Base-by-base conservation (phyloP, 2,888 invertebrate species). In the Tipula lateralis region DNA sequence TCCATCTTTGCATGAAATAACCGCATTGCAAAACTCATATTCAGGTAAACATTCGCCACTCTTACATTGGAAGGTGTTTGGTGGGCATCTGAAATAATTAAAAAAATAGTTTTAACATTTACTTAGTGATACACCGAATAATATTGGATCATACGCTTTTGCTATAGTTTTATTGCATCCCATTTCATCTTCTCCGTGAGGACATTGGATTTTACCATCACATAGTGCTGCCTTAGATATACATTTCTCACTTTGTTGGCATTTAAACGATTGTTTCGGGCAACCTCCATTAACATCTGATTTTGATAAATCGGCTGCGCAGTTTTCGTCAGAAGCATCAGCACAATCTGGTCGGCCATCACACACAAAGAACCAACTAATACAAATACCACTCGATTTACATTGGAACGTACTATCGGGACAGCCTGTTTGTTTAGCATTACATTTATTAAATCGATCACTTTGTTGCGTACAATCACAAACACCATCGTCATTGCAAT, bases 311-410 rank as follows among this genome's bases (percentile, higher is more conserved):
- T 89, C 88, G 19, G 87, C 87, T 86, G 89, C 89, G 89, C 96
- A 96, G 88, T 94, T 94, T 90, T 97, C 97, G 89, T 97, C 97
- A 0, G 96, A 96, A 24, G 95, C 96, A 88, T 97, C 97, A 7
- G 93, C 92, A 88, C 97, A 97, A 88, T 97, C 96, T 86, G 93
- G 92, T 86, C 95, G 93, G 13, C 90, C 89, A 89, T 97, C 97
- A 89, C 97, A 97, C 3, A 97, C 96, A 90, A 96, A 97, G 92
- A 96, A 97, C 96, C 96, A 97, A 87, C 96, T 96, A 88, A 97
- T 95, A 89, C 97, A 97, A 13, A 93, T 92, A 0, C 97, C 97
- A 84, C 94, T 94, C 84, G 95, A 95, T 34, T 94, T 94, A 89
- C 97, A 97, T 84, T 96, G 96, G 89, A 97, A 97, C 16, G 97